Evolutionary conservation across 2,113 vertebrate species (phyloP), one percentile per base, ranked within the genome.

Genomic region (Nettapus auritus): DNA sequence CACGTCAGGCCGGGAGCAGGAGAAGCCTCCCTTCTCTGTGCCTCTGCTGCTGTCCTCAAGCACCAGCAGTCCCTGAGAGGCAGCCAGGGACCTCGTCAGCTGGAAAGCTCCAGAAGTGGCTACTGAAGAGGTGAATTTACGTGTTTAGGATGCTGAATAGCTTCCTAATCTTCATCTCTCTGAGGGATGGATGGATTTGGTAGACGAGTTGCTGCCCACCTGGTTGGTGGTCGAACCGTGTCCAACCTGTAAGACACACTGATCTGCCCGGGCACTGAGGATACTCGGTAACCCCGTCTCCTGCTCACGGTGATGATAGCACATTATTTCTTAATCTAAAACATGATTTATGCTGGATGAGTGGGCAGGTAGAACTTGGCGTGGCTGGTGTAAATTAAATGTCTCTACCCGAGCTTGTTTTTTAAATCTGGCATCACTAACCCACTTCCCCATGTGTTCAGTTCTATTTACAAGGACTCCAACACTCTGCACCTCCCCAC

Each of bases 401-500:
- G 34, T 55, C 42, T 69, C 52, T 82, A 9, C 84, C 31, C 11
- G 15, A 67, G 91, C 59, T 57, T 38, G 84, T 38, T 68, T 81
- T 3, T 50, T 50, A 52, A 34, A 17, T 33, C 89, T 56, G 89
- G 25, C 57, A 3, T 64, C 73, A 5, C 95, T 98, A 70, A 98
- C 92, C 73, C 78, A 4, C 53, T 85, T 84, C 79, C 93, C 91
- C 69, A 1, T 93, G 71, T 97, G 92, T 97, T 95, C 97, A 99
- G 99, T 97, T 99, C 99, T 56, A 98, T 98, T 97, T 99, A 99
- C 97, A 99, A 99, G 98, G 99, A 99, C 97, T 99, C 99, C 77
- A 99, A 99, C 94, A 99, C 99, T 25, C 98, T 99, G 97, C 99
- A 99, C 96, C 99, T 99, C 88, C 99, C 99, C 80, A 99, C 99